Conservation (phyloP, 2,888 invertebrate genomes). For the Ormyrus rosae region DNA sequence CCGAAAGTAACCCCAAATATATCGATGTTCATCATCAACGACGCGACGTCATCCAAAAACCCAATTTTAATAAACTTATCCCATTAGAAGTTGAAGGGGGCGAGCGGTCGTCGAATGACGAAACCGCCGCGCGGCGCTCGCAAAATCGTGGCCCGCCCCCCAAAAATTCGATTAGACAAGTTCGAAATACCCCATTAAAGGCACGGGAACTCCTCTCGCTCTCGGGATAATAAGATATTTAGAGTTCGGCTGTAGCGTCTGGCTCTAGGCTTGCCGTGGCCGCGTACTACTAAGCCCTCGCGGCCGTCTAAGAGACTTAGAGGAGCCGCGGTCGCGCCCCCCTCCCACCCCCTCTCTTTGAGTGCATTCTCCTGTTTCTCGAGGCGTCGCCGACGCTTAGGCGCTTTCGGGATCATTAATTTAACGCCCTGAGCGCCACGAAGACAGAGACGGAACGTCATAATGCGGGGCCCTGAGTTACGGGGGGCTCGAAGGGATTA, state of each 20-base stretch:
- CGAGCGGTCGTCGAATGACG: too few species aligned
- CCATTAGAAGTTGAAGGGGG: too few species aligned
- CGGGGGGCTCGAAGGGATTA: conserved; percentile 3
- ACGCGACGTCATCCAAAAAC: too few species aligned
- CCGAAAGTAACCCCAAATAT: too few species aligned
- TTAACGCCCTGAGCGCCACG: conserved; percentile 63
- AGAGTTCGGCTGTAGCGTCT: conserved; percentile 64
- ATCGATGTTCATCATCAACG: too few species aligned
- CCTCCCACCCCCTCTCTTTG: conserved; percentile 52
- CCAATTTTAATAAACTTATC: too few species aligned
- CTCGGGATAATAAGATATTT: conserved; percentile 72
- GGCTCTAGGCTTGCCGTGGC: too few species aligned
- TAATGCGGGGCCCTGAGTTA: conserved; percentile 9
- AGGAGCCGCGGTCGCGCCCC: conserved; percentile 70
- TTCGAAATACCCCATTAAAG: conserved; percentile 38
- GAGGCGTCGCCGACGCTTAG: conserved; percentile 68
- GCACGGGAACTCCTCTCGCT: conserved; percentile 58
- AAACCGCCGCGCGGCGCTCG: too few species aligned
- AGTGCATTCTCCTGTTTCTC: conserved; percentile 75
- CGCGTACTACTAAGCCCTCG: conserved; percentile 62
- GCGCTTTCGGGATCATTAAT: conserved; percentile 75
- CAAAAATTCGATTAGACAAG: too few species aligned
- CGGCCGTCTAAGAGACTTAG: conserved; percentile 72
- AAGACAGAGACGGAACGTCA: neutral
- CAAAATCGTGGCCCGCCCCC: too few species aligned